These are phyloP conservation scores for Harpagifer antarcticus DNA, from an alignment of 2,797 vertebrate genomes.

Conservation along the genomic window DNA sequence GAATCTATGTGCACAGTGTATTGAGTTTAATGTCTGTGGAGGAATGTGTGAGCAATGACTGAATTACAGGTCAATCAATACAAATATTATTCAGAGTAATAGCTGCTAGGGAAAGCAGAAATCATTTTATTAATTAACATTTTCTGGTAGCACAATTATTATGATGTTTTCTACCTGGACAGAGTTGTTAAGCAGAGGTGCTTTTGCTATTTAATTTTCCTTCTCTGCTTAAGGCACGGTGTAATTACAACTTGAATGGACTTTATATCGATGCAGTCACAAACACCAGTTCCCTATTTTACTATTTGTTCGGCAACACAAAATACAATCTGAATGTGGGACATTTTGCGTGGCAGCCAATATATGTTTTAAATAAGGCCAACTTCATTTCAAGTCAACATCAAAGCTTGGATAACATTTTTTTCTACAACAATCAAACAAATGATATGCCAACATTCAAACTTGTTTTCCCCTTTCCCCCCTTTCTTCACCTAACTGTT, in stretches of 20 bases:
- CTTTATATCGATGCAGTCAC: no score
- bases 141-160: background rate
- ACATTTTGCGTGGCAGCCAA: background rate
- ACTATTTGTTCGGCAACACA: no score
- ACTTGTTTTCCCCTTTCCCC: no score
- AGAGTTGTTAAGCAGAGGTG: background rate
- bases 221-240: no score
- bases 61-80: background rate
- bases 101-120: background rate
- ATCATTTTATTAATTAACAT: background rate
- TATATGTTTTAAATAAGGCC: background rate
- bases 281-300: no score
- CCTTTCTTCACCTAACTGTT: no score
- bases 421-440: background rate
- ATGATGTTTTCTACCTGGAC: background rate
- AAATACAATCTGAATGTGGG: background rate
- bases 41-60: background rate
- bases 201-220: background rate
- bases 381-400: background rate
- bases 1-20: slow-evolving; percentile 25
- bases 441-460: background rate
- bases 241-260: no score
- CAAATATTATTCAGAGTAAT: background rate
- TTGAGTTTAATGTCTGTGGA: slow-evolving; percentile 20
- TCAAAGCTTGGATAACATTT: background rate